Percentiles rank a stretch among this genome's conserved stretches.
Conservation (phyloP, 2,888 invertebrate species). For the Polymixis flavicincta region DNA sequence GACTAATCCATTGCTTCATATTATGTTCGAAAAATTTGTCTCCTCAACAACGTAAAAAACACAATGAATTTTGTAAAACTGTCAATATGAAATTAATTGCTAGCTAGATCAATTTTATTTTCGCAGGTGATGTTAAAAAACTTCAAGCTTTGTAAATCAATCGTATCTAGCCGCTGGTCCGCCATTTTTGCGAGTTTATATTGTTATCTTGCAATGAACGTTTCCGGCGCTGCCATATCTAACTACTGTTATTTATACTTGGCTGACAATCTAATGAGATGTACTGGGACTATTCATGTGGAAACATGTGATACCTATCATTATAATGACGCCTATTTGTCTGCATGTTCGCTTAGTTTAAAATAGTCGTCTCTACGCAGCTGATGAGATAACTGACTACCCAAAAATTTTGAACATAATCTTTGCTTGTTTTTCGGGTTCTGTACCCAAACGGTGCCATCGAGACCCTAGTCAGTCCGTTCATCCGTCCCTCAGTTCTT, state of each 20-base stretch:
- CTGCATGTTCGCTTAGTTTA: slow-evolving; percentile 42
- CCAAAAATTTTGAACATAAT: not conserved
- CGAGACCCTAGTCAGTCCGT: too few species aligned
- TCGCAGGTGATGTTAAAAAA: not conserved
- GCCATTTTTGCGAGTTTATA: slow-evolving; percentile 46
- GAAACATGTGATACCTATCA: slow-evolving; percentile 36
- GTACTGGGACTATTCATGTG: slow-evolving; percentile 37
- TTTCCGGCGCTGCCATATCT: slow-evolving; percentile 51
- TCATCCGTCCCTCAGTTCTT: too few species aligned
- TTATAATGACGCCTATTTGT: slow-evolving; percentile 40
- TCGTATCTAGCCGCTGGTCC: not conserved
- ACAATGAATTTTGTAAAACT: too few species aligned
- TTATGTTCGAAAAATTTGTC: too few species aligned
- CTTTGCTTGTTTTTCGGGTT: not conserved
- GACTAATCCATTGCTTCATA: too few species aligned
- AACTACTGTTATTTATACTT: slow-evolving; percentile 46
- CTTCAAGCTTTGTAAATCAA: slow-evolving; percentile 16
- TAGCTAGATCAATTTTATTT: slow-evolving; percentile 2
- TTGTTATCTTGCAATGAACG: slow-evolving; percentile 41
- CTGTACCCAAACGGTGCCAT: too few species aligned
- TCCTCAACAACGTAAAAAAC: too few species aligned
- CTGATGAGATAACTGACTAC: not conserved
- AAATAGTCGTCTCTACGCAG: not conserved
- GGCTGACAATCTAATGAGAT: slow-evolving; percentile 32
- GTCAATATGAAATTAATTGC: too few species aligned